Base-by-base conservation (phyloP, 64 coral and sea anemone genomes). In the Pocillopora damicornis region DNA sequence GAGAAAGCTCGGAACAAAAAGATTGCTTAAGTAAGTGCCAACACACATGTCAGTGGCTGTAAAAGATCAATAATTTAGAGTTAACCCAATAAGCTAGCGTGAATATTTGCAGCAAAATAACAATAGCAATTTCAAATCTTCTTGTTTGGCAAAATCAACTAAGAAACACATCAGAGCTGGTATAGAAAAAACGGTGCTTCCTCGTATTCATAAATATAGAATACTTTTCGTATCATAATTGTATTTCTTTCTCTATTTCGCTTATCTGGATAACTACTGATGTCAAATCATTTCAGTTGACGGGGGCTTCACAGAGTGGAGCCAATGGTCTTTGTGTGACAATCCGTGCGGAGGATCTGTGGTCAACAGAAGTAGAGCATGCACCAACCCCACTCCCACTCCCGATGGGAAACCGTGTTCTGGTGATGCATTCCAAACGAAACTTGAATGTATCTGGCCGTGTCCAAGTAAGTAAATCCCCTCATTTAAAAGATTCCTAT, bases 271-370 rank as follows among this genome's bases (percentile, higher is more conserved):
- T 51, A 51, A 51, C 42, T 51, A 51, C 42, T 51, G 9, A 25
- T 18, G n/a, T 42, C 13, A 15, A 23, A 7, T 15, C 71, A 35
- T 58, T 72, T 5, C 60, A 98, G 95, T 98, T 45, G 82, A 92
- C 76, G 95, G 95, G 7, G 92, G 95, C n/a, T 98, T 73, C 73
- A 87, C 88, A 16, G 97, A 99, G 59, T 99, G 97, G 97, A 89
- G 92, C 88, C 97, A 99, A 60, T 99, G 97, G 97, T 95, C 93
- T 22, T 90, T 89, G n/a, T 99, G 97, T 86, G 93, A 93, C 5
- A 99, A 95, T 56, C 93, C 93, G 0, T 99, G 97, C 79, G 93
- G 97, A 36, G 97, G 97, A 45, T 99, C 97, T 20, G 83, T 86
- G 18, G 90, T 99, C 4, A 99, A 95, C 62, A 92, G 97, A 56